These are phyloP conservation scores for Misgurnus mizolepis DNA, from an alignment of 2,113 vertebrate genomes.

Conservation along the genomic window DNA sequence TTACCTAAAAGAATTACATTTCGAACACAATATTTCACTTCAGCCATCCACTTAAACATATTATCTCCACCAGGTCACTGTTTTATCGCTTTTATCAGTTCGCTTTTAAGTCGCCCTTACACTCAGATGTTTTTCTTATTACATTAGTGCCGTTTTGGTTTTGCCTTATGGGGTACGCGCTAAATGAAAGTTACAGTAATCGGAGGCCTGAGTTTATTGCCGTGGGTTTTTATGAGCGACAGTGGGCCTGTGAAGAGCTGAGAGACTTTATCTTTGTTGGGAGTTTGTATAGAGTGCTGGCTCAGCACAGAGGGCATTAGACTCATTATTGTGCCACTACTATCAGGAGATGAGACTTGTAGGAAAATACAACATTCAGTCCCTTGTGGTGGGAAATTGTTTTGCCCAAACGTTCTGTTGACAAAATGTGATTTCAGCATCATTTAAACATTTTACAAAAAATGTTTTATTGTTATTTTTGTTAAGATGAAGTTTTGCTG, in stretches of 20 bases:
- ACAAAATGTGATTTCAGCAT: neutral
- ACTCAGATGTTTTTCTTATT: constrained; percentile 25
- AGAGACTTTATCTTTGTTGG: constrained; percentile 17
- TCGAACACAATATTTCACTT: neutral
- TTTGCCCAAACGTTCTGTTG: neutral
- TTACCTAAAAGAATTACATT: neutral
- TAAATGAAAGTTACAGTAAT: constrained; percentile 35
- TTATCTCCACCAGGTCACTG: neutral
- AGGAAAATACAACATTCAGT: constrained; percentile 69
- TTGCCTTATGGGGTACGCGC: constrained; percentile 5
- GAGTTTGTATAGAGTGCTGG: constrained; percentile 15
- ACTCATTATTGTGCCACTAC: constrained; percentile 21
- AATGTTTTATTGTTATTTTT: neutral
- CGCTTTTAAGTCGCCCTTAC: neutral
- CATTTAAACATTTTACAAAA: neutral
- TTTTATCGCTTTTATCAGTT: constrained; percentile 2
- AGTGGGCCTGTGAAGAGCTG: constrained; percentile 1
- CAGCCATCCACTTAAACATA: constrained; percentile 1
- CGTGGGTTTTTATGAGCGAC: constrained; percentile 20
- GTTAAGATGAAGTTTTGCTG: neutral
- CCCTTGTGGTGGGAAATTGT: constrained; percentile 4
- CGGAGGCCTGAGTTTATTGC: constrained; percentile 28
- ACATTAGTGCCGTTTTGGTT: constrained; percentile 22
- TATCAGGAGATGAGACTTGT: constrained; percentile 37
- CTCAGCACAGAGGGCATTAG: constrained; percentile 28